Conservation (phyloP, 2,888 invertebrate genomes). For the Branchinecta sandiegonensis region DNA sequence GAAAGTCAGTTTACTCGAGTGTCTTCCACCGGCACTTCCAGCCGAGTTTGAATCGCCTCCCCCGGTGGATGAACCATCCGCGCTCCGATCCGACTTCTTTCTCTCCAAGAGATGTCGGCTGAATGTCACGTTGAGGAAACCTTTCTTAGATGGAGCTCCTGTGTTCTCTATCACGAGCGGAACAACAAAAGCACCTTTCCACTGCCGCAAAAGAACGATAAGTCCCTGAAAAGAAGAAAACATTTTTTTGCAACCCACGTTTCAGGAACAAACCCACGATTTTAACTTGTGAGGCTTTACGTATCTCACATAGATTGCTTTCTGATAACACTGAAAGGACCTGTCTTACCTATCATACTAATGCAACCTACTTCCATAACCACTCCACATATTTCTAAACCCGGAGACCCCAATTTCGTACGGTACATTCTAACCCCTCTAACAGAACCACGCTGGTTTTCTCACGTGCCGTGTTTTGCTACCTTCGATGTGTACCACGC, state of each 20-base stretch:
- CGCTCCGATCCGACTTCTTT: slow-evolving; percentile 17
- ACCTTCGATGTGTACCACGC: too few species aligned
- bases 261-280: too few species aligned
- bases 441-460: too few species aligned
- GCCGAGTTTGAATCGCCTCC: slow-evolving; percentile 13
- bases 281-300: too few species aligned
- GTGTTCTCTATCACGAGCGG: slow-evolving; percentile 60
- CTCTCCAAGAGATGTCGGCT: neutral
- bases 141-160: slow-evolving; percentile 9
- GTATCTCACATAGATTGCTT: too few species aligned
- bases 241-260: neutral
- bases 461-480: too few species aligned
- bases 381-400: too few species aligned
- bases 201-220: slow-evolving; percentile 87
- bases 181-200: slow-evolving; percentile 91
- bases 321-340: too few species aligned
- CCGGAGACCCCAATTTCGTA: too few species aligned
- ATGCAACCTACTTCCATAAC: too few species aligned
- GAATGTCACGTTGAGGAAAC: slow-evolving; percentile 2
- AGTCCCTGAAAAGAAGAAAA: slow-evolving; percentile 50
- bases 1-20: neutral
- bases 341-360: too few species aligned
- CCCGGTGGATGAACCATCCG: neutral
- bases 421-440: too few species aligned
- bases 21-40: neutral